Base-by-base conservation (phyloP, 2,113 vertebrate genomes). In the Vanacampus margaritifer region DNA sequence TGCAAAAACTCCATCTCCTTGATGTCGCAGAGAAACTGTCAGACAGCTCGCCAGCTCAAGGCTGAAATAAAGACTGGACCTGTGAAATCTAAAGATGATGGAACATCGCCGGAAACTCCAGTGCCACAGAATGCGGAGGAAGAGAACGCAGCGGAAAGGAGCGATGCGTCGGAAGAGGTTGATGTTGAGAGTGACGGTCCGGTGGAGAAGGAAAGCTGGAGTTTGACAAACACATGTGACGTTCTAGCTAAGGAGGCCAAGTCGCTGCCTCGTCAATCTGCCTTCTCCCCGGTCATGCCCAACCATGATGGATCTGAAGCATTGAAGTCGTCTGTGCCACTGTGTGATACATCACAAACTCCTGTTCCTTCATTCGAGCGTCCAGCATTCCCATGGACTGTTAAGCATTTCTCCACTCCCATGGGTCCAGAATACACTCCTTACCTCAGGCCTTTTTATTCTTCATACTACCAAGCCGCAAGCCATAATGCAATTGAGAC, bases 1-100 rank as follows among this genome's bases (percentile, higher is more conserved):
- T 99, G 97, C 72, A 95, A 98, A 82, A 98, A 99, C 89, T 99
- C 97, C 36, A 98, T 99, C 76, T 97, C 95, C 0, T 79, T 99
- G 17, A 87, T 98, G 48, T 94, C 94, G 0, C 94, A 98, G 83
- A 95, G 96, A 91, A 84, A 90, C 79, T 74, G 91, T 78, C 63
- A 94, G 88, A 78, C 72, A 51, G 24, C 86, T 43, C 11, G 89
- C 85, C 26, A 92, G 57, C 86, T 90, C 72, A 91, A 83, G 64
- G 32, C 72, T 61, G 28, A 21, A 0, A 59, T 35, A 19, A 86
- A 83, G 68, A 70, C 17, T 16, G 26, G 21, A 32, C 41, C 63
- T 1, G 24, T 57, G 39, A 79, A 72, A 72, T 26, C 69, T 11
- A 85, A 76, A 11, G 83, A 88, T 1, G 70, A 69, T 60, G 46